Evolutionary conservation across 2,888 invertebrate species (phyloP), one percentile per base, ranked within the genome.

Genomic region (Tipula helvola): DNA sequence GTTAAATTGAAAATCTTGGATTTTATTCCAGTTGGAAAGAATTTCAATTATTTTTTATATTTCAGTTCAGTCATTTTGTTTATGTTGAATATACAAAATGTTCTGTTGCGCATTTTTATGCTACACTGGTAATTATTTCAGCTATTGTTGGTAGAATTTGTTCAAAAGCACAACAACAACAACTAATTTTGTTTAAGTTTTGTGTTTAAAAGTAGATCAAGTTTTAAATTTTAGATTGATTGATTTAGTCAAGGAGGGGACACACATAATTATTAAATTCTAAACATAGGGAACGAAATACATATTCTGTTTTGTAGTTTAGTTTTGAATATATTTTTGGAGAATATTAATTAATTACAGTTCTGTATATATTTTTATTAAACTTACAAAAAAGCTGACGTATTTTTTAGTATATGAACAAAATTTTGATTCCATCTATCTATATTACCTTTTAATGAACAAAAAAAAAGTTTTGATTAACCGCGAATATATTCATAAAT

Each of bases 71-170:
- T 71, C 71, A 71, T 71, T 71, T 71, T 28, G 71, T 18, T n/a
- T 28, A 28, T 28, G 28, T 28, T n/a, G n/a, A 28, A 28, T 28
- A 28, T 28, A 28, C 2, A 28, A 28, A 28, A 28, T 28, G 1
- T 52, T 28, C 10, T 28, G 10, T 10, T 28, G 18, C 10, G 28
- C 28, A 71, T 71, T 28, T 71, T 71, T 71, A 71, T 71, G 71
- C 3, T 71, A 8, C 10, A 12, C 28, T 28, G 71, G 71, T 71
- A 71, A 28, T 71, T 71, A 28, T 71, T 71, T 71, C 71, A 71
- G 71, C 71, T 71, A 71, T 71, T 71, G 71, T 71, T 71, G 71
- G 71, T 71, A 71, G 71, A 71, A 71, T 71, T 71, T 71, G 71
- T 71, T 71, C 71, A 71, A 71, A 71, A 71, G 28, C 28, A 28